Conservation (phyloP, 2,797 vertebrate species). For the Mus caroli region DNA sequence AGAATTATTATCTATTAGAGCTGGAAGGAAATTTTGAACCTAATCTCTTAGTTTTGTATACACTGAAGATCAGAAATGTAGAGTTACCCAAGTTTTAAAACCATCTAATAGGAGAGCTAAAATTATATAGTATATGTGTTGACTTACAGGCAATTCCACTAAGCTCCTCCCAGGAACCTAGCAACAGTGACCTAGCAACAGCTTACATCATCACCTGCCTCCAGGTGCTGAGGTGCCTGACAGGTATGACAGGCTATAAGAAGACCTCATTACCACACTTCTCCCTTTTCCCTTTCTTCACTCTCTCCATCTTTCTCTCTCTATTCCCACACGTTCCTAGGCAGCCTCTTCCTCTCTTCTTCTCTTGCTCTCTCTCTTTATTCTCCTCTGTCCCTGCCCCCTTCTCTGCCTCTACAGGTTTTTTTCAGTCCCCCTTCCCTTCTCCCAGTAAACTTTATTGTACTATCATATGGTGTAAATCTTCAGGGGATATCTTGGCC, state of each 20-base stretch:
- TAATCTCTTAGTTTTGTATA: slow-evolving; percentile 32
- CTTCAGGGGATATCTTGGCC: not conserved
- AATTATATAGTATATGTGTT: not conserved
- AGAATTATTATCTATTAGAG: not conserved
- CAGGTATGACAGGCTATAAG: not conserved
- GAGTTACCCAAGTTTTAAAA: slow-evolving; percentile 44
- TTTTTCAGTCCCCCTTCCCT: not conserved
- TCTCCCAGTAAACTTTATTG: not conserved
- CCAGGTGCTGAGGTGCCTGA: not conserved
- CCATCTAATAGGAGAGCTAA: not conserved
- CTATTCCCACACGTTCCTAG: not conserved
- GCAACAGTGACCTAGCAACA: not conserved
- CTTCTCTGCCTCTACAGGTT: not conserved
- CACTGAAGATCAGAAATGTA: not conserved
- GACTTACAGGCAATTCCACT: not conserved
- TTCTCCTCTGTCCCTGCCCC: not conserved
- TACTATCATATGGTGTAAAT: not conserved
- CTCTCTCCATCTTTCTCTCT: not conserved
- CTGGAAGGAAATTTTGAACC: not conserved
- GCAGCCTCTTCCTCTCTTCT: not conserved
- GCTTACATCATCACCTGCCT: not conserved
- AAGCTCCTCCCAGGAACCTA: not conserved
- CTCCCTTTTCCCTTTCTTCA: not conserved
- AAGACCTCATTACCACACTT: not conserved
- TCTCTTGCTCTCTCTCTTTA: not conserved